Evolutionary conservation across 1,140 invertebrate genomes (phyloP).

Genomic region (Triops longicaudatus): DNA sequence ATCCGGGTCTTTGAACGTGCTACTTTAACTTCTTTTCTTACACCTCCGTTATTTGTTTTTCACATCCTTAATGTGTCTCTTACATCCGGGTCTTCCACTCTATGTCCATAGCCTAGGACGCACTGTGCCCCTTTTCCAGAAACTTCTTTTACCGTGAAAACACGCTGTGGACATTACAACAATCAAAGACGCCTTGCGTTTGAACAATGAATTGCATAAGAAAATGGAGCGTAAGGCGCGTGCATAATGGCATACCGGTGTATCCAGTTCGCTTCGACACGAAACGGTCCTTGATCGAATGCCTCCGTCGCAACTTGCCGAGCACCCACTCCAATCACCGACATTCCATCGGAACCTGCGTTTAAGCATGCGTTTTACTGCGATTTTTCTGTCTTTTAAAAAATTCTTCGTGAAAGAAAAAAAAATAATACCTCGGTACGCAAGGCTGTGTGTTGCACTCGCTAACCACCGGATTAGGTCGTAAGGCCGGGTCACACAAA

Average conservation of each 20-base stretch:
- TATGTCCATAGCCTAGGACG: too few species aligned
- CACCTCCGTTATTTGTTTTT: too few species aligned
- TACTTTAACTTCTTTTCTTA: too few species aligned
- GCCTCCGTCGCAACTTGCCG: constrained; percentile 80
- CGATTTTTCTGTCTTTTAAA: background rate
- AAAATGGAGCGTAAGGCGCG: too few species aligned
- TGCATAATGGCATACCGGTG: background rate
- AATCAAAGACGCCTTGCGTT: too few species aligned
- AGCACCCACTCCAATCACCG: constrained; percentile 79
- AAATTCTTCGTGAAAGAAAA: background rate
- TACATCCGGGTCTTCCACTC: too few species aligned
- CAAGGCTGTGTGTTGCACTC: constrained; percentile 77
- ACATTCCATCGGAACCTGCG: constrained; percentile 31
- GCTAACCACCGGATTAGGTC: constrained; percentile 62
- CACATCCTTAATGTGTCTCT: too few species aligned
- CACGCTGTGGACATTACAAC: too few species aligned
- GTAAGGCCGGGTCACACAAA: constrained; percentile 64
- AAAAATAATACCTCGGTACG: constrained; percentile 64
- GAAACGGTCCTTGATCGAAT: constrained; percentile 66
- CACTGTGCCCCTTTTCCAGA: too few species aligned
- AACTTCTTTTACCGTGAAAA: too few species aligned
- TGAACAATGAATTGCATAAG: too few species aligned
- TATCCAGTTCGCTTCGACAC: constrained; percentile 85
- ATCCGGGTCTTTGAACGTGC: too few species aligned
- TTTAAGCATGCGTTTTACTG: background rate